Evolutionary conservation across 1,140 invertebrate genomes (phyloP), one percentile per base, ranked within the genome.

Genomic region (Dinothrombium tinctorium): DNA sequence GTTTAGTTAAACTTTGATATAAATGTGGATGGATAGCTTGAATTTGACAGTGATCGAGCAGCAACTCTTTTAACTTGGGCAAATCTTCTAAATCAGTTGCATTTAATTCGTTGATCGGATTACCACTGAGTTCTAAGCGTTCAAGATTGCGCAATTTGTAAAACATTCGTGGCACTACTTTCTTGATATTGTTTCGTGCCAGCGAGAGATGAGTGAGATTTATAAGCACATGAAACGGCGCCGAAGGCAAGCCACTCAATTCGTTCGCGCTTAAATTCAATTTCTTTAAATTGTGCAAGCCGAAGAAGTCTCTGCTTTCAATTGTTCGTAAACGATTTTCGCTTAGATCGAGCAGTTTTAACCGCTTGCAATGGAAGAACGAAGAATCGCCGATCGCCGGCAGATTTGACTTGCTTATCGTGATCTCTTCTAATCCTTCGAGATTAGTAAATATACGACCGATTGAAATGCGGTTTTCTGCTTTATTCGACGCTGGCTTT

Each of bases 301-400:
- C 55, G 17, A 50, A 53, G 47, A 61, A 61, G 46, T 61, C 56
- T 6, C 54, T 52, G 17, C 59, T 58, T n/a, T 51, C 43, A 4
- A 77, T 65, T 47, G 69, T 66, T 7, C 71, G 71, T 33, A 82
- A 70, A 49, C 76, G 77, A 54, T 82, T 81, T 48, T 71, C 60
- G 0, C 73, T 71, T 8, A 82, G 59, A 54, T 81, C 73, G 25
- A 82, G 61, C 23, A 71, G 55, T 44, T 65, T 63, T 22, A 80
- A 58, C 41, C 69, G 68, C 40, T 64, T 66, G 2, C 78, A 63
- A 2, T 73, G 73, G 67, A 69, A 78, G 54, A 82, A 78, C 8
- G 76, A 74, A 50, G 74, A 69, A 41, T 69, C 66, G 0, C 77
- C 76, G 41, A 82, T 73, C 11, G 73, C 73, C 1, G 76, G 75